Evolutionary conservation across 2,888 invertebrate species (phyloP), one percentile per base, ranked within the genome.

Genomic region (Herminia tarsipennalis): DNA sequence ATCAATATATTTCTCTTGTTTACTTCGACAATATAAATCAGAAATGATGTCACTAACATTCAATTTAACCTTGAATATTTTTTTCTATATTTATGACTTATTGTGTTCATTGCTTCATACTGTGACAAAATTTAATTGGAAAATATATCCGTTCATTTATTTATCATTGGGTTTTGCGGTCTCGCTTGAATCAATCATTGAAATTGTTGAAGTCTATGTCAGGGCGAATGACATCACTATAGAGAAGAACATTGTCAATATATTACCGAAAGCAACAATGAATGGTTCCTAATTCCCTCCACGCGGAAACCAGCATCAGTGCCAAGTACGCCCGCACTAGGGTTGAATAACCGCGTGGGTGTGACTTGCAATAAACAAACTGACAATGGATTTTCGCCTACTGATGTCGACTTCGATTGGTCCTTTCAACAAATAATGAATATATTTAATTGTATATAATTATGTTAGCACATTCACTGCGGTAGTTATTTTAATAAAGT

Each of bases 41-140:
- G 27, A 25, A 24, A 54, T 62, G 56, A 64, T 64, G 58, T 70
- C 61, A 69, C 40, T 53, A 64, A 38, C 27, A 17, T 45, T 49
- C 40, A 38, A 37, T 46, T 40, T 54, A 56, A 56, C 49, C 58
- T 51, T 56, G 52, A 42, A 41, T 46, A 22, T 49, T 43, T 28
- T n/a, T n/a, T n/a, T n/a, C n/a, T 24, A 25, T 39, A 10, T 42
- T 42, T 45, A 55, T 38, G 40, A 44, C 13, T 24, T 32, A 24
- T 29, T 32, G 22, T 42, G 9, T 44, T 41, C 21, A 49, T 21
- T 30, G 24, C 13, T 58, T 38, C 29, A 35, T 38, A 40, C 18
- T 28, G 27, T 48, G 24, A 33, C 21, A 22, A n/a, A n/a, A 21
- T 41, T 34, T 22, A 5, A 35, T 37, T 29, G 34, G 27, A 51